Base-by-base conservation (phyloP, 2,113 vertebrate species). In the Dipodomys spectabilis region DNA sequence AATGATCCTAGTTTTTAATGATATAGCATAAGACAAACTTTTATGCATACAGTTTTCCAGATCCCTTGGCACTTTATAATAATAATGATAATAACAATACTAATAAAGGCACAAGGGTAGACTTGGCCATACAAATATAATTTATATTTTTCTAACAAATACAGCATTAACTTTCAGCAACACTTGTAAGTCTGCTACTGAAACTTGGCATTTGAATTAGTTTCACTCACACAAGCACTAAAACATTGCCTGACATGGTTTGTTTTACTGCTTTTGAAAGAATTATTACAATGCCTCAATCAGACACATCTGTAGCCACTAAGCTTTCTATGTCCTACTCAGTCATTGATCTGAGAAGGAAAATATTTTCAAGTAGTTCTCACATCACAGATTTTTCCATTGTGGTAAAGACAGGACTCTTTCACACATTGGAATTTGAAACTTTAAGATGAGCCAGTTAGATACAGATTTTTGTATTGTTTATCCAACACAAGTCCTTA, bases 321-420 rank as follows among this genome's bases (percentile, higher is more conserved):
- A 85, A 82, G 1, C 30, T 85, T 80, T 95, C 15, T 82, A 82
- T 72, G 32, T 30, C 90, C 60, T 95, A 86, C 27, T 93, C 62
- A 64, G 28, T 85, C 85, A 94, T 23, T 88, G 77, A 95, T 44
- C 16, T 65, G 49, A 95, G 90, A 93, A 30, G 20, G 39, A 90
- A 95, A 88, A 93, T 94, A 74, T 95, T 72, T 92, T 95, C 67
- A 90, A 95, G 65, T 65, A 67, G n/a, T 95, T 95, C 75, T 95
- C 79, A 88, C 44, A 88, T 90, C 60, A 82, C 85, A 73, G 32
- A 91, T 32, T 95, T 95, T 95, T 95, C 78, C 88, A 90, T 49
- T 95, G 84, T 94, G 90, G 79, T 95, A 79, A 95, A 87, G 4
- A 88, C 19, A n/a, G n/a, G 90, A 95, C 22, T 62, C 94, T 93